Conservation (phyloP, 2,888 invertebrate genomes). For the Lasioglossum oenotherae region DNA sequence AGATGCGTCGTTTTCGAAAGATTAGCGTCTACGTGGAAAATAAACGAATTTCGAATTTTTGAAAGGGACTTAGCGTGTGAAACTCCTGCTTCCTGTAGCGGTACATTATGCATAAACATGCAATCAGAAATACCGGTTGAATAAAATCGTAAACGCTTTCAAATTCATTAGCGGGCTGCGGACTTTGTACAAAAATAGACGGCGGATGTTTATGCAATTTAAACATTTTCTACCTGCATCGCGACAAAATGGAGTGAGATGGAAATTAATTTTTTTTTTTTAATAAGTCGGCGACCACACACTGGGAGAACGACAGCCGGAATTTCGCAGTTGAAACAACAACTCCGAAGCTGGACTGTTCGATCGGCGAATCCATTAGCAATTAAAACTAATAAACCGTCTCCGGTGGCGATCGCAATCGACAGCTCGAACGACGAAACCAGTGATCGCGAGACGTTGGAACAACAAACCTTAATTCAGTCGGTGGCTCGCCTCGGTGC, state of each 20-base stretch:
- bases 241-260: background rate
- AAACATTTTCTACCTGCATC: background rate
- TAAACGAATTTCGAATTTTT: background rate
- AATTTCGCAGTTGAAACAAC: background rate
- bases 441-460: constrained; percentile 23
- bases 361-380: background rate
- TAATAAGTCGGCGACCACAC: background rate
- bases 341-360: background rate
- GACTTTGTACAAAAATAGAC: background rate
- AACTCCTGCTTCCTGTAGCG: background rate
- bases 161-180: background rate
- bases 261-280: background rate
- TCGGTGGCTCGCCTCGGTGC: constrained; percentile 14
- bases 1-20: background rate
- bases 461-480: constrained; percentile 32
- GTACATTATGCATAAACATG: background rate
- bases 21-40: background rate
- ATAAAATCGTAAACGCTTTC: background rate
- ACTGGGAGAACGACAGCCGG: background rate
- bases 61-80: background rate
- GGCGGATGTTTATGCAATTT: background rate
- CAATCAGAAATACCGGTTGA: background rate
- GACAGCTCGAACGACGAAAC: background rate
- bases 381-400: constrained; percentile 6
- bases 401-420: background rate